Conservation (phyloP, 2,113 vertebrate species). For the Anser cygnoides region DNA sequence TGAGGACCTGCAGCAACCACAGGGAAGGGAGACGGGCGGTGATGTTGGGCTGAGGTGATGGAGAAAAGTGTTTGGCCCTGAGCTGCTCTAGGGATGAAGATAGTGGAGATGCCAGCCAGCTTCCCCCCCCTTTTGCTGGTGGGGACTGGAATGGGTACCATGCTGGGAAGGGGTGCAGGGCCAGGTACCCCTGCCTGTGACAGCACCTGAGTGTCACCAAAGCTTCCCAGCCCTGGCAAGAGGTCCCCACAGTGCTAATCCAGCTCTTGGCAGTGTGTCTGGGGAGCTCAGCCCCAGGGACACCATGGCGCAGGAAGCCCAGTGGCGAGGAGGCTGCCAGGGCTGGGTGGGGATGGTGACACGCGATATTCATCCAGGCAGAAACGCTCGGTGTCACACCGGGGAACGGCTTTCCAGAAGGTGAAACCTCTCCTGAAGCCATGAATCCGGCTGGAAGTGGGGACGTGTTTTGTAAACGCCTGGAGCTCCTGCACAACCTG, state of each 20-base stretch:
- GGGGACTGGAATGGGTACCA: background rate
- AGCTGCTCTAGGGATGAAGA: background rate
- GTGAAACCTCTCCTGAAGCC: background rate
- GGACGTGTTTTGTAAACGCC: conserved; percentile 20
- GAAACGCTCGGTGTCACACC: background rate
- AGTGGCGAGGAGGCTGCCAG: background rate
- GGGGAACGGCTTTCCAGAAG: background rate
- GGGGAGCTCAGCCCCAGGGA: background rate
- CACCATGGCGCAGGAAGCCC: accelerated
- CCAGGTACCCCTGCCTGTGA: background rate
- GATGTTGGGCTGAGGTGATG: background rate
- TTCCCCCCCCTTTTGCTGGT: background rate
- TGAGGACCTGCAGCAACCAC: background rate
- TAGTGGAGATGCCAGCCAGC: background rate
- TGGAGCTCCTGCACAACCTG: background rate
- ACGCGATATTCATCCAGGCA: background rate
- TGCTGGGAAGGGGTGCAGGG: background rate
- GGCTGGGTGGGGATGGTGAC: accelerated
- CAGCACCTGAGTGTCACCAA: background rate
- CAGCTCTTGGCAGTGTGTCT: background rate
- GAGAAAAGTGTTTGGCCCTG: background rate
- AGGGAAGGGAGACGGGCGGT: background rate
- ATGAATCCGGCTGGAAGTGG: accelerated
- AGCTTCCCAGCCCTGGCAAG: background rate
- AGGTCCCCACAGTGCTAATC: background rate